phyloP scores from a whole-genome alignment of 2,113 vertebrate genomes.

The Microtus oregoni region DNA sequence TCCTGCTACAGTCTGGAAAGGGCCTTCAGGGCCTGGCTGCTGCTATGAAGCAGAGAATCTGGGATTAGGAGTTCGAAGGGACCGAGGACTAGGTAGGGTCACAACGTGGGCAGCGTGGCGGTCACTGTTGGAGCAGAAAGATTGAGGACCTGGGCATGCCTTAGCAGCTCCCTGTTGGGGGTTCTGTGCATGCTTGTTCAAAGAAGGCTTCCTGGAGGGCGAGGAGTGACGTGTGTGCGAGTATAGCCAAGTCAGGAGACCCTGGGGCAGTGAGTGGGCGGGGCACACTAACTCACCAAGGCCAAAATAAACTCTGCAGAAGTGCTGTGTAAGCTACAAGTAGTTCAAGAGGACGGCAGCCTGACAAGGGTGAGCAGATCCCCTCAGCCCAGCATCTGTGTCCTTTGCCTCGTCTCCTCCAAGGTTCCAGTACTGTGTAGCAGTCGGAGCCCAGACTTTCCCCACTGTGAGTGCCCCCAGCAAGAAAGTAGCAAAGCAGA shows the following conservation, averaged over 20 bases:
- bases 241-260: neutral
- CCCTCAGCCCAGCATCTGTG: accelerated
- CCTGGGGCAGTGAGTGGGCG: neutral
- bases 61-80: neutral
- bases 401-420: slow-evolving; percentile 4
- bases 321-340: neutral
- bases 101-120: neutral
- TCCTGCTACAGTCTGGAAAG: neutral
- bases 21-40: neutral
- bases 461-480: slow-evolving; percentile 93
- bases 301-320: neutral
- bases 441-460: slow-evolving; percentile 92
- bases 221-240: neutral
- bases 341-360: neutral
- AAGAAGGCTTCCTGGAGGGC: neutral
- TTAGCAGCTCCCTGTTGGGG: neutral
- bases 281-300: neutral
- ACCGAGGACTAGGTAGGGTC: neutral
- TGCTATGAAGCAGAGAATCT: neutral
- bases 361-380: neutral
- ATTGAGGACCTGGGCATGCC: neutral
- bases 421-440: slow-evolving; percentile 97
- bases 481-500: slow-evolving; percentile 97
- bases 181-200: neutral
- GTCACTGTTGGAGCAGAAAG: neutral